These are phyloP conservation scores for Strigops habroptila DNA, from an alignment of 2,113 vertebrate genomes.

Conservation along the genomic window DNA sequence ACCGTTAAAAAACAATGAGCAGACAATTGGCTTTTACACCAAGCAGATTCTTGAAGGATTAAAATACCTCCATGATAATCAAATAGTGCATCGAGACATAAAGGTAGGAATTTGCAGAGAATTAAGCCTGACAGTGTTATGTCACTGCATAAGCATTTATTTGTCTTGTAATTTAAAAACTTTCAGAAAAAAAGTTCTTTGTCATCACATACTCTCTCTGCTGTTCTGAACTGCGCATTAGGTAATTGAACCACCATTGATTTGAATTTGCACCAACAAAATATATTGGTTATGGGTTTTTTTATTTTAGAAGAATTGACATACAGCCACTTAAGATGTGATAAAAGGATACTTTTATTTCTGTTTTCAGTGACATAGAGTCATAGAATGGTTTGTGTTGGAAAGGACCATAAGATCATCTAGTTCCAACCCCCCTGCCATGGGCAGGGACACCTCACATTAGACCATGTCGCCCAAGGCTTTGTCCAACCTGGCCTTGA, in stretches of 20 bases:
- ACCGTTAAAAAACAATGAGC: slow-evolving; percentile 94
- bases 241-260: neutral
- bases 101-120: slow-evolving; percentile 78
- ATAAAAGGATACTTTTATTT: neutral
- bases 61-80: slow-evolving; percentile 98
- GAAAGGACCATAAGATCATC: neutral
- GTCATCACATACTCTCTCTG: neutral
- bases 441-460: too few relatives aligned
- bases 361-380: neutral
- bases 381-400: neutral
- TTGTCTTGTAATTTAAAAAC: neutral
- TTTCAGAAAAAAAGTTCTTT: neutral
- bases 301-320: neutral
- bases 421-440: neutral
- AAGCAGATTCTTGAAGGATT: slow-evolving; percentile 97
- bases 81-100: slow-evolving; percentile 97
- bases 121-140: neutral
- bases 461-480: neutral
- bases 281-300: accelerated
- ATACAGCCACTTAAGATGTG: neutral
- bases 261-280: neutral
- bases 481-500: neutral
- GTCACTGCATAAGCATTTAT: neutral
- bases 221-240: neutral
- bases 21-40: slow-evolving; percentile 98